Evolutionary conservation across 2,113 vertebrate genomes (phyloP).

Genomic region (Enhydra lutris): DNA sequence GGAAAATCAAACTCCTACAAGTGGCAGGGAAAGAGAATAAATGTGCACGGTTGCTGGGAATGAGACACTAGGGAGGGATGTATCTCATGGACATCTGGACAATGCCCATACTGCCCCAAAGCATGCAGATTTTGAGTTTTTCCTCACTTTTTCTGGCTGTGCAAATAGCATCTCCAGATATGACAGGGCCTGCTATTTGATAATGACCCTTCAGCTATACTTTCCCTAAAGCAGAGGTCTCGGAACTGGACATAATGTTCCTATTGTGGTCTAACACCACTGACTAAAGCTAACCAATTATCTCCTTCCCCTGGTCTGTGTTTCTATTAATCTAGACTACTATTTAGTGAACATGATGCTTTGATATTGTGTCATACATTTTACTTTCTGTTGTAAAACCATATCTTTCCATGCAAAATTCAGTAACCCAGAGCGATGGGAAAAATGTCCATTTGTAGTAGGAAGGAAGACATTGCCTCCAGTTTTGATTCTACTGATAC

Average conservation of each 20-base stretch:
- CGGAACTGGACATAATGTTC: neutral
- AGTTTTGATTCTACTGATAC: neutral
- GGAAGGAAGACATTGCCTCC: neutral
- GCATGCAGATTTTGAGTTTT: neutral
- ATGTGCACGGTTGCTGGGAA: neutral
- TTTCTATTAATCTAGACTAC: neutral
- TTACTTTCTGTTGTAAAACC: neutral
- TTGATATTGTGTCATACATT: neutral
- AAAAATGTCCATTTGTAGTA: neutral
- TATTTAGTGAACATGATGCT: neutral
- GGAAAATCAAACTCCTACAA: neutral
- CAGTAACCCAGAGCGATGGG: neutral
- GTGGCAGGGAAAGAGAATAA: neutral
- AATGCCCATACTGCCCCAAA: fast-evolving
- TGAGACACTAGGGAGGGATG: neutral
- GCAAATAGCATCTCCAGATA: neutral
- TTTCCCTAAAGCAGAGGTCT: neutral
- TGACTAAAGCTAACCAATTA: neutral
- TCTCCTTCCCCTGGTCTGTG: neutral
- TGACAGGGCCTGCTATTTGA: neutral
- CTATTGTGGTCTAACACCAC: neutral
- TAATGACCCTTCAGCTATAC: neutral
- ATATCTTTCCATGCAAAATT: neutral
- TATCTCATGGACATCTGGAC: neutral
- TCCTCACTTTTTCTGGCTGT: neutral